Evolutionary conservation across 2,113 vertebrate species (phyloP).

Genomic region (Otis tarda): DNA sequence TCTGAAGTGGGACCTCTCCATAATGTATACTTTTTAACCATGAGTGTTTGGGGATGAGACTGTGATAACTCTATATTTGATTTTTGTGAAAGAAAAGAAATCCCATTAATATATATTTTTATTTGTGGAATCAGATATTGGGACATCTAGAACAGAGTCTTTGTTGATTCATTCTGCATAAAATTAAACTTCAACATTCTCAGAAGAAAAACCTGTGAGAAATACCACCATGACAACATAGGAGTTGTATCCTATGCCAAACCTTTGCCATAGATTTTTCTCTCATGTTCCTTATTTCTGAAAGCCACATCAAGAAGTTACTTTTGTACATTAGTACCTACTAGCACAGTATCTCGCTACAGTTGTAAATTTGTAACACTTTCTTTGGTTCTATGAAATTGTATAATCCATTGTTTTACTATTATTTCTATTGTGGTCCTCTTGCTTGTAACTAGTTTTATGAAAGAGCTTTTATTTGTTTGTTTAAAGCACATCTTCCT

Average conservation of each 20-base stretch:
- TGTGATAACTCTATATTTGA: not conserved
- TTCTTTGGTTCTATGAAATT: not conserved
- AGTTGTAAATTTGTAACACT: not conserved
- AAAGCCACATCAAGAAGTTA: not conserved
- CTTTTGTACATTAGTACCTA: not conserved
- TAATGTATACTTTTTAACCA: not conserved
- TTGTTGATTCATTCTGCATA: not conserved
- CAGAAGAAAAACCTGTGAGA: not conserved
- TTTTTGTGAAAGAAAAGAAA: not conserved
- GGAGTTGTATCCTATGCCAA: not conserved
- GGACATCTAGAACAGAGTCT: not conserved
- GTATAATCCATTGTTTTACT: not conserved
- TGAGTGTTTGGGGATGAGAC: not conserved
- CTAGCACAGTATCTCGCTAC: not conserved
- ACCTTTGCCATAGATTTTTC: not conserved
- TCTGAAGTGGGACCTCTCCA: not conserved
- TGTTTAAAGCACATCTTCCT: not conserved
- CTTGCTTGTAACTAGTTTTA: not conserved
- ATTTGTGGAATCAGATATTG: not conserved
- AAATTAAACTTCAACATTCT: not conserved
- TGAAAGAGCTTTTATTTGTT: not conserved
- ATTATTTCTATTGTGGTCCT: not conserved
- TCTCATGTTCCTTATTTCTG: not conserved
- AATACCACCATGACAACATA: rapidly evolving
- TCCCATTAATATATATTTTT: not conserved